Evolutionary conservation across 2,113 vertebrate genomes (phyloP).

Genomic region (Hystrix cristata): DNA sequence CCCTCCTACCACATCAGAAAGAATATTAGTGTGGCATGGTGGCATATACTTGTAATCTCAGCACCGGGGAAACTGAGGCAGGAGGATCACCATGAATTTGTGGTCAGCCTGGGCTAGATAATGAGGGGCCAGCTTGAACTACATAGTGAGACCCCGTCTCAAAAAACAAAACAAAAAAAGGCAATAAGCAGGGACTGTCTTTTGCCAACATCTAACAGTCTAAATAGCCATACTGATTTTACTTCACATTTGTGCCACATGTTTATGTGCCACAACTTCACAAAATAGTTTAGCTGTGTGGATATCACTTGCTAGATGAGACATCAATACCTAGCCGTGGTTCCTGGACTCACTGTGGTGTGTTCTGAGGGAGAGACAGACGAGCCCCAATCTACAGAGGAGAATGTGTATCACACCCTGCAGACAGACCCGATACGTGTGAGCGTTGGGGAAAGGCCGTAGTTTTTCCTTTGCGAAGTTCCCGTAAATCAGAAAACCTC

Average conservation of each 20-base stretch:
- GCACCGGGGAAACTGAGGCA: neutral
- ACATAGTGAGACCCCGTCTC: neutral
- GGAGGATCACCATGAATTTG: neutral
- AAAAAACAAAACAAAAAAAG: neutral
- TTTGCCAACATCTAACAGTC: neutral
- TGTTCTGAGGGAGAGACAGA: conserved; percentile 40
- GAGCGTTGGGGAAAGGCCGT: neutral
- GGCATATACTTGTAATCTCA: neutral
- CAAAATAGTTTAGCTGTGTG: neutral
- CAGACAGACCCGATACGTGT: conserved; percentile 26
- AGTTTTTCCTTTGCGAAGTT: conserved; percentile 2
- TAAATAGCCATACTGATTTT: neutral
- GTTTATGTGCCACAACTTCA: neutral
- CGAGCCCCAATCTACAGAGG: conserved; percentile 41
- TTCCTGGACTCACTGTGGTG: neutral
- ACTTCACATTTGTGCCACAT: conserved; percentile 3
- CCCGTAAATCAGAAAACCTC: conserved; percentile 39
- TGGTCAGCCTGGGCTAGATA: neutral
- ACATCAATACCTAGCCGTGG: neutral
- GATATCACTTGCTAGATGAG: conserved; percentile 13
- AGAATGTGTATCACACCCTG: conserved; percentile 14
- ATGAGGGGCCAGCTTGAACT: neutral
- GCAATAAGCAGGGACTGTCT: neutral
- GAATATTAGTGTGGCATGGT: neutral
- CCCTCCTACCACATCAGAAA: neutral